These are phyloP conservation scores for Brachionus plicatilis DNA, from an alignment of 1,140 invertebrate genomes.

Conservation along the genomic window DNA sequence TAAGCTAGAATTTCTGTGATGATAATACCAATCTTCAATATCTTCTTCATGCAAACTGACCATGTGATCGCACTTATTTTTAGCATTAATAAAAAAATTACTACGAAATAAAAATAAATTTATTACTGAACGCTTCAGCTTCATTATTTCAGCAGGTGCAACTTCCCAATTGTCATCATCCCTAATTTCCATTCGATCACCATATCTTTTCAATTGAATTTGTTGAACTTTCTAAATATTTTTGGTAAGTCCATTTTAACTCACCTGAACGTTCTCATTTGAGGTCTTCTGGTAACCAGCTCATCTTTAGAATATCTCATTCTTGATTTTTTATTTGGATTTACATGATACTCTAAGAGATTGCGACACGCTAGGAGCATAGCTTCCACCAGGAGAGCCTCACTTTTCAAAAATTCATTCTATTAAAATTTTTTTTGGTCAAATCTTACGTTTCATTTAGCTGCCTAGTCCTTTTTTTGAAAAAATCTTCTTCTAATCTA, in stretches of 20 bases:
- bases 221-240: no score
- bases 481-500: constrained; percentile 2
- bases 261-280: not conserved
- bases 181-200: not conserved
- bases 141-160: constrained; percentile 22
- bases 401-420: not conserved
- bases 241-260: not conserved
- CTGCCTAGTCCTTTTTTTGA: not conserved
- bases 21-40: constrained; percentile 35
- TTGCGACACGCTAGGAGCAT: not conserved
- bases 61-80: constrained; percentile 24
- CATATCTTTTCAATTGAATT: not conserved
- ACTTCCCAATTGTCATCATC: constrained; percentile 12
- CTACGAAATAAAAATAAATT: not conserved
- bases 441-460: not conserved
- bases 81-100: not conserved
- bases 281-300: not conserved
- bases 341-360: not conserved
- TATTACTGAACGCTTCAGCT: not conserved
- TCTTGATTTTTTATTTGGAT: constrained; percentile 1
- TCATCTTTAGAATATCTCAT: constrained; percentile 3
- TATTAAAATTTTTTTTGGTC: not conserved
- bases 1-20: not conserved
- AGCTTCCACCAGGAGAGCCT: not conserved
- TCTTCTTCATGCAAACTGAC: constrained; percentile 13